A percentile compares a stretch with the other conserved stretches of the same genome.
Conservation (phyloP, 2,113 vertebrate genomes). For the Channa maculata region DNA sequence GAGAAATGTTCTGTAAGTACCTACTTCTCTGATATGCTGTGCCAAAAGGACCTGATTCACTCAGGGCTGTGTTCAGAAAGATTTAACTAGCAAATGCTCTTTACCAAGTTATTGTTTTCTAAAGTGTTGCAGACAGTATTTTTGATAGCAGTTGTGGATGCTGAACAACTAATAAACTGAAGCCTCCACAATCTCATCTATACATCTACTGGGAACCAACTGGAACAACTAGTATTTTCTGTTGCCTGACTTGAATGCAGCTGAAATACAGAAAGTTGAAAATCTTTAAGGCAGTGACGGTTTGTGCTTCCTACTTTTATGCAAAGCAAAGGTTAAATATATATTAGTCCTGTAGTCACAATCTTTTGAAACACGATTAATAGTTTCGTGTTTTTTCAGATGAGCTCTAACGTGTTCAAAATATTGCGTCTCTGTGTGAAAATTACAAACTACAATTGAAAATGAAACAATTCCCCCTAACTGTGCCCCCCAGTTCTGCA, state of each 20-base stretch:
- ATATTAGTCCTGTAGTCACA: no score
- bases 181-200: constrained; percentile 45
- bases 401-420: no score
- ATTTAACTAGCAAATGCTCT: constrained; percentile 47
- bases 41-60: constrained; percentile 35
- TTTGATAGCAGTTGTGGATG: constrained; percentile 41
- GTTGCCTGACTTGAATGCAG: constrained; percentile 1
- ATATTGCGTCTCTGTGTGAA: no score
- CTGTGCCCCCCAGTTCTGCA: no score
- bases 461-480: no score
- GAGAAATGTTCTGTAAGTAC: constrained; percentile 34
- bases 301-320: no score
- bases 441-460: no score
- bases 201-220: constrained; percentile 39
- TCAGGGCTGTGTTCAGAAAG: constrained; percentile 35
- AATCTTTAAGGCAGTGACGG: no score
- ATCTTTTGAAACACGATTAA: no score
- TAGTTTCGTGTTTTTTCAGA: no score
- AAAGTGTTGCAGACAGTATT: constrained; percentile 38
- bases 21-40: constrained; percentile 31
- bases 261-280: no score
- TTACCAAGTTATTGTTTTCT: constrained; percentile 39
- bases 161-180: constrained; percentile 44
- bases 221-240: neutral
- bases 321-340: no score